A percentile compares a stretch with the other conserved stretches of the same genome.
phyloP scores from a whole-genome alignment of 1,140 invertebrate genomes.

The Neodiprion virginianus region DNA sequence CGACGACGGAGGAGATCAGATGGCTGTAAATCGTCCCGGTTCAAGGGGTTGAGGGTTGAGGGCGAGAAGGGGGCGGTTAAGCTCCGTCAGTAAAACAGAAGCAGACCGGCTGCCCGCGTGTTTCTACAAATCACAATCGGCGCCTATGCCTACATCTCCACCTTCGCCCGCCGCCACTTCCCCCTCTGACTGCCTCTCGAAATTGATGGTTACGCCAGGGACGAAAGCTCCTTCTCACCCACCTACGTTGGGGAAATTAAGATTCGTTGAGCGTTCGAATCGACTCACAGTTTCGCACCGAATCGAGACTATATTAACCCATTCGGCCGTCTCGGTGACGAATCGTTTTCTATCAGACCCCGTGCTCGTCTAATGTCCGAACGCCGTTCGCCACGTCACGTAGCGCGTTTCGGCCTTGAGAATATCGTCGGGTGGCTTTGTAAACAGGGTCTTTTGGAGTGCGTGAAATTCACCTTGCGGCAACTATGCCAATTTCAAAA shows the following conservation, averaged over 20 bases:
- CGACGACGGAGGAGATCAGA: constrained; percentile 2
- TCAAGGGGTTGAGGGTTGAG: not conserved
- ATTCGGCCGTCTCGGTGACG: too few species aligned
- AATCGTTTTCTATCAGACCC: too few species aligned
- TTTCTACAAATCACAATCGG: constrained; percentile 4
- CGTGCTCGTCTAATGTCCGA: too few species aligned
- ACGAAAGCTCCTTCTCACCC: constrained; percentile 46
- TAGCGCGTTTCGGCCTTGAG: too few species aligned
- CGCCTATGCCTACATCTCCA: not conserved
- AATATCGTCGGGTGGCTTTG: too few species aligned
- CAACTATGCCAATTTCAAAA: too few species aligned
- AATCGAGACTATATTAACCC: too few species aligned
- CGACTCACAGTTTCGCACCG: too few species aligned
- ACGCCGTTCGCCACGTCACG: too few species aligned
- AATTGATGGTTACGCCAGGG: constrained; percentile 64
- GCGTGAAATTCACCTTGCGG: too few species aligned
- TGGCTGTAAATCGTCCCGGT: not conserved
- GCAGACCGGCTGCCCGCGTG: not conserved
- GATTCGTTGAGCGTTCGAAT: not conserved
- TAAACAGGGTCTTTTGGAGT: too few species aligned
- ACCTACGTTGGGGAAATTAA: not conserved
- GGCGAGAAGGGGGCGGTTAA: not conserved
- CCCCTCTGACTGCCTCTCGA: constrained; percentile 42
- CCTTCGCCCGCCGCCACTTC: not conserved
- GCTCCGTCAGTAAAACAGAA: not conserved